Evolutionary conservation across 2,797 vertebrate genomes (phyloP).

Genomic region (Bradypodion pumilum): DNA sequence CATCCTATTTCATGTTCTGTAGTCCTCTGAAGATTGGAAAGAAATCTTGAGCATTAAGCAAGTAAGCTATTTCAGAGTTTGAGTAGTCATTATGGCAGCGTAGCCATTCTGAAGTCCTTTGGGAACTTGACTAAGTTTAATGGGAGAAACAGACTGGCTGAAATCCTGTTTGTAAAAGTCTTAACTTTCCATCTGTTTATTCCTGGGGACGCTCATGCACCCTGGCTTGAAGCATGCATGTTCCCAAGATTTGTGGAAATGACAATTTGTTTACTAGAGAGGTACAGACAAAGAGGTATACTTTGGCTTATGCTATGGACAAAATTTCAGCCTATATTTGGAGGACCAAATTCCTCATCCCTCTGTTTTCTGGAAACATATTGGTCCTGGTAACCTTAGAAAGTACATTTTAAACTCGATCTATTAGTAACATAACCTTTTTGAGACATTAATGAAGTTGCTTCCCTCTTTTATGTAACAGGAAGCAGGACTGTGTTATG

Average conservation of each 20-base stretch:
- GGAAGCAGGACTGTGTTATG: no score
- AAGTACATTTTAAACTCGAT: not conserved
- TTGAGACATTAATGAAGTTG: not conserved
- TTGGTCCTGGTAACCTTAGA: not conserved
- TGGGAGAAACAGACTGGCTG: no score
- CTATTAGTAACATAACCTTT: no score
- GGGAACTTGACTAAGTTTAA: not conserved
- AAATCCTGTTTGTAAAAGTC: no score
- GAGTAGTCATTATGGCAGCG: not conserved
- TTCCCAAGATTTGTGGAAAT: no score
- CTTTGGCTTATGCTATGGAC: no score
- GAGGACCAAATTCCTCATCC: not conserved
- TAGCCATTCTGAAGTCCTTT: not conserved
- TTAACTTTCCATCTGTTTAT: no score
- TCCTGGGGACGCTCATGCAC: no score
- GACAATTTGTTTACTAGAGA: no score
- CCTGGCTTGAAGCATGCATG: no score
- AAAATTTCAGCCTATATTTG: not conserved
- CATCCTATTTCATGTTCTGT: not conserved
- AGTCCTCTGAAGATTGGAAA: not conserved
- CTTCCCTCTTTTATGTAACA: not conserved
- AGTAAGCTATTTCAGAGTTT: not conserved
- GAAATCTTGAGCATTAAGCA: not conserved
- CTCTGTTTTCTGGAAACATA: not conserved
- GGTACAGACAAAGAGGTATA: not conserved